Conservation (phyloP, 2,113 vertebrate species). For the Hemichromis elongatus region DNA sequence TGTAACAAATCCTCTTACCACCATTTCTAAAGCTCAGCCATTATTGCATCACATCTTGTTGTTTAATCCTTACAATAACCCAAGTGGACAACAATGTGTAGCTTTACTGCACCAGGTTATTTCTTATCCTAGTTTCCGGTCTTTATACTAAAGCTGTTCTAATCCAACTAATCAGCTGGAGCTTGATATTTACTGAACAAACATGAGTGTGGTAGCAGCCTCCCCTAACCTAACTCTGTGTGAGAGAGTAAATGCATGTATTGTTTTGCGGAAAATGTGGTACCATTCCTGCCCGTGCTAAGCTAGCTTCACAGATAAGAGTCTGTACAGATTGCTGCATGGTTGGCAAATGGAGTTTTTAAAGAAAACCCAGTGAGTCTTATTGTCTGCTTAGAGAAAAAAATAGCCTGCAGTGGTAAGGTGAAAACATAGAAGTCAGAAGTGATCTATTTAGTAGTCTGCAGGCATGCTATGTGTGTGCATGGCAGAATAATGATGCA, state of each 20-base stretch:
- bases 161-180: not conserved
- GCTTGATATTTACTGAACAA: not conserved
- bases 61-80: not conserved
- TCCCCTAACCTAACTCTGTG: not conserved
- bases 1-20: not conserved
- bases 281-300: not conserved
- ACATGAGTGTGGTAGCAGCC: not conserved
- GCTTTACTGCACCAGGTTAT: not conserved
- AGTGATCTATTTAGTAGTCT: conserved; percentile 24
- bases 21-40: not conserved
- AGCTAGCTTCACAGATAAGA: not conserved
- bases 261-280: not conserved
- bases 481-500: not conserved
- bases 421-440: not conserved
- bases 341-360: not conserved
- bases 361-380: not conserved
- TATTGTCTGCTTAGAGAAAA: not conserved
- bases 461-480: not conserved
- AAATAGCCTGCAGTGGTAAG: not conserved
- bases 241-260: accelerated
- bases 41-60: not conserved
- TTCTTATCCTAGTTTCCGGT: not conserved
- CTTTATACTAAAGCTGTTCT: not conserved
- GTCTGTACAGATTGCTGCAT: not conserved
- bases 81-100: not conserved